phyloP scores from a whole-genome alignment of 2,113 vertebrate species.

The Microcebus ravelobensis region DNA sequence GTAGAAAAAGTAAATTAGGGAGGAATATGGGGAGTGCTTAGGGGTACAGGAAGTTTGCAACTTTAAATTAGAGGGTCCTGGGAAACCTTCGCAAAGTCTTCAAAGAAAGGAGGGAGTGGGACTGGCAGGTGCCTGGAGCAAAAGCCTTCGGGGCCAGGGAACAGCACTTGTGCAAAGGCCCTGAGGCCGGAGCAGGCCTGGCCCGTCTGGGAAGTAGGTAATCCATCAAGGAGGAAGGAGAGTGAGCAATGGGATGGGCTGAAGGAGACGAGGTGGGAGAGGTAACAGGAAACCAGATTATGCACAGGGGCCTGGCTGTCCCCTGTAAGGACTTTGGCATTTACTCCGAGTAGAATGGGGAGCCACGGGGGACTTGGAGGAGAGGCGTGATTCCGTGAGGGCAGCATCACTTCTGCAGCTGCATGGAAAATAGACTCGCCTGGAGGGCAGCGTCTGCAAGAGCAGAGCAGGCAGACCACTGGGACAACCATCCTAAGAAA shows the following conservation, averaged over 20 bases:
- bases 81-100: neutral
- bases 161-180: neutral
- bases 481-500: neutral
- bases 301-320: rapidly evolving
- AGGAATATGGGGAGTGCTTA: neutral
- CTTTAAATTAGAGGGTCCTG: neutral
- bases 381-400: neutral
- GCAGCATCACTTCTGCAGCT: neutral
- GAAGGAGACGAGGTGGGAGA: neutral
- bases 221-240: neutral
- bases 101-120: neutral
- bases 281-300: neutral
- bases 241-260: neutral
- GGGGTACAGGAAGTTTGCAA: rapidly evolving
- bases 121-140: neutral
- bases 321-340: neutral
- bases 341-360: neutral
- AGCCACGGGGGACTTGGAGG: neutral
- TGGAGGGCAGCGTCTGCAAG: neutral
- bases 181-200: neutral
- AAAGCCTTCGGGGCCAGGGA: neutral
- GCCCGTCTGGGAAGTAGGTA: neutral
- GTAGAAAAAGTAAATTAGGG: neutral
- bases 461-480: neutral
- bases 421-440: neutral